Conservation (phyloP, 2,797 vertebrate genomes). For the Pteronotus mesoamericanus region DNA sequence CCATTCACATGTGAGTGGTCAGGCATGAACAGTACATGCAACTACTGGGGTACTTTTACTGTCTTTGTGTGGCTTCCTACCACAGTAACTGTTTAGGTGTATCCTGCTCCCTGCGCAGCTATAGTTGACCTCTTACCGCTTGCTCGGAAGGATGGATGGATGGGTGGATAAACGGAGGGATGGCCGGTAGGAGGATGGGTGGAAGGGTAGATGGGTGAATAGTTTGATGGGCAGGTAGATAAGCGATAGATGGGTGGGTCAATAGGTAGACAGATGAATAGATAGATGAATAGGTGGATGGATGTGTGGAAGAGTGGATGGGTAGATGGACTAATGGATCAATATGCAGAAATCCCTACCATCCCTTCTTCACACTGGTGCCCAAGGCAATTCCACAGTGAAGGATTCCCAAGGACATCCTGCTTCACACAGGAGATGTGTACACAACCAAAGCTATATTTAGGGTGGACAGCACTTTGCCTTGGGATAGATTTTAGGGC, state of each 20-base stretch:
- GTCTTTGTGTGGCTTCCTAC: background rate
- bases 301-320: background rate
- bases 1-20: background rate
- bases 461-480: background rate
- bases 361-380: background rate
- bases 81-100: background rate
- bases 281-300: background rate
- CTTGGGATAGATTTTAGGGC: background rate
- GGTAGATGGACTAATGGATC: background rate
- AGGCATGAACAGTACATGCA: background rate
- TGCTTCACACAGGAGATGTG: background rate
- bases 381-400: background rate
- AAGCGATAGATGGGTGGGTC: background rate
- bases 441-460: constrained; percentile 7
- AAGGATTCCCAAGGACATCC: background rate
- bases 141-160: background rate
- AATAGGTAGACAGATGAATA: no score
- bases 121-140: background rate
- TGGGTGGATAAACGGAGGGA: background rate
- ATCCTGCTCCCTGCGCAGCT: background rate
- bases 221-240: no score
- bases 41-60: background rate
- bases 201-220: background rate
- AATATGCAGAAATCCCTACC: background rate
- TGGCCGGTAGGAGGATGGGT: background rate